Base-by-base conservation (phyloP, 2,113 vertebrate genomes). In the Bos javanicus region DNA sequence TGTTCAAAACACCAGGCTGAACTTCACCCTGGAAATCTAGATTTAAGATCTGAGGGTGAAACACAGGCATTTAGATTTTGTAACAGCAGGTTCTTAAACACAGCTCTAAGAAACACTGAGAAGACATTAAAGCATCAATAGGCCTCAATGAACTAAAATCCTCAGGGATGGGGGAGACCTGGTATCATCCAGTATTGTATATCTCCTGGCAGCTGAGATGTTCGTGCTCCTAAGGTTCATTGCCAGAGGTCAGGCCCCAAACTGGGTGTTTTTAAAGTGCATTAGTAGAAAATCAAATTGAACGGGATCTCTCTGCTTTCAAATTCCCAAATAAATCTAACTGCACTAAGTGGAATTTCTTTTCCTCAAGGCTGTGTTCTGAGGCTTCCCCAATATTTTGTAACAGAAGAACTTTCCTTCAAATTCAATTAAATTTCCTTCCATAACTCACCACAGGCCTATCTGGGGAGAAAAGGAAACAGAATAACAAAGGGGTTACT, bases 401-500 rank as follows among this genome's bases (percentile, higher is more conserved):
- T 84, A 94, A 95, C 71, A 43, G 81, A 84, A 8, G 39, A 90
- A 93, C 84, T 36, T 74, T 52, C 64, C 36, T 97, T 95, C 48
- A 50, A 85, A 48, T 89, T 76, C 91, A 94, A 76, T 90, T 80
- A 82, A 71, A 64, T 64, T 52, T 94, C 43, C 57, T 92, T 96
- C 82, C 33, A 46, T 84, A 95, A 71, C n/a, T 97, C 48, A 48
- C 28, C 25, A 43, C 23, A 48, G 93, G 52, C 21, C 48, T 92
- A 62, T 57, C 54, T 46, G 50, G 7, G 33, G 59, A 92, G 14
- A 48, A 74, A 19, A 93, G 39, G 5, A 43, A 95, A 60, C 6
- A 36, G 62, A 62, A 39, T 10, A 88, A 88, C 62, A 91, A 97
- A 82, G 28, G 16, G 21, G 81, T 67, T 48, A 57, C 76, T 93